Base-by-base conservation (phyloP, 2,797 vertebrate genomes). In the Microctenopoma stevenorrisi region DNA sequence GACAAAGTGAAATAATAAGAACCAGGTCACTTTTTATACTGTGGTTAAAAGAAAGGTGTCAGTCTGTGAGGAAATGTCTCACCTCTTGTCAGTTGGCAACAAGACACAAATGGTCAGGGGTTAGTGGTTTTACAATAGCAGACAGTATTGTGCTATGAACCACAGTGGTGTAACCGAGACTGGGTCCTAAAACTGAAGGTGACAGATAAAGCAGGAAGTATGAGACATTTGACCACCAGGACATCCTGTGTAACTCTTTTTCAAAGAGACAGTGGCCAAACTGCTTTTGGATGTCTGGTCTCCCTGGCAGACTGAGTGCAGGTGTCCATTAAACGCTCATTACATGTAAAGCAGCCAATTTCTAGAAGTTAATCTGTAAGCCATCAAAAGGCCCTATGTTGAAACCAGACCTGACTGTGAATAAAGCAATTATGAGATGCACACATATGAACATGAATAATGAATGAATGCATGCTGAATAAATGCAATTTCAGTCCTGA, bases 381-480 rank as follows among this genome's bases (percentile, higher is more conserved):
- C 80, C 81, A 82, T 72, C 72, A 72, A 82, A 89, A 81, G 37
- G 35, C 81, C 74, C 52, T 60, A 40, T 64, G 62, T 69, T 10
- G 61, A 87, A 87, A 81, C 59, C 74, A 84, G 81, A 88, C 76
- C 74, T 81, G 86, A 86, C 80, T 88, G 49, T 82, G 79, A 88
- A 85, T 85, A 83, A 87, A 83, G 82, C 82, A 85, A 80, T 86
- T 76, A 81, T 72, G 81, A 85, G 74, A 56, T 76, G 64, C 78
- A 68, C 79, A 70, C 79, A 74, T 64, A 81, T 76, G 80, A 89
- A 85, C 81, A 88, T 75, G 88, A 90, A 92, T 89, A 90, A 90
- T 89, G 82, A 90, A 92, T 91, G 83, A 79, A 68, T 85, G 78
- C 81, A 72, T 85, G 73, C 73, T 78, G 86, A 82, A 88, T 90